These are phyloP conservation scores for Takifugu bimaculatus DNA, from an alignment of 2,113 vertebrate species.

Conservation along the genomic window DNA sequence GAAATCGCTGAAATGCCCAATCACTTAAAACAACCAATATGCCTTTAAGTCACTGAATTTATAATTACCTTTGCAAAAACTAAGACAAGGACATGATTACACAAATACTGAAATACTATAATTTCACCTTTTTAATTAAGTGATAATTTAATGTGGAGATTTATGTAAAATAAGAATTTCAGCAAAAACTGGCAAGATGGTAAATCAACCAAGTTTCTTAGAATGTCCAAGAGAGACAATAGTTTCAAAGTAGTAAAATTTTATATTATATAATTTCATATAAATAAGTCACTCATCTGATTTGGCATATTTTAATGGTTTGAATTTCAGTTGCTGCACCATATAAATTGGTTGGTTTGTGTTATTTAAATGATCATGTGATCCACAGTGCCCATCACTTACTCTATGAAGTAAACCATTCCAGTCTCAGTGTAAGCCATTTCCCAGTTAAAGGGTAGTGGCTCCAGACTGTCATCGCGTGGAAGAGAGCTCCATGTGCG, in stretches of 20 bases:
- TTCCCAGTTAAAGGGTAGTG: conserved; percentile 93
- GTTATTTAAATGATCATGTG: not conserved
- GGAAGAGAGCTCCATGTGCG: conserved; percentile 84
- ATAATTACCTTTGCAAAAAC: not conserved
- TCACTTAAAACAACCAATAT: no score
- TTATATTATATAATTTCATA: no score
- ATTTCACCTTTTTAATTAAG: not conserved
- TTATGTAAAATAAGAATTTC: not conserved
- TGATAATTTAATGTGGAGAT: not conserved
- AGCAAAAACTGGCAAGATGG: not conserved
- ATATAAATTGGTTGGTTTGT: not conserved
- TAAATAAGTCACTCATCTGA: no score
- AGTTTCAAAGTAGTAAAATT: no score
- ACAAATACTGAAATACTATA: not conserved
- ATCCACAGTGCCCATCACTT: conserved; percentile 63
- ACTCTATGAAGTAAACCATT: conserved; percentile 99
- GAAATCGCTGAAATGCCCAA: no score
- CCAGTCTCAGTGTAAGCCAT: conserved; percentile 97
- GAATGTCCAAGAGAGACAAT: no score
- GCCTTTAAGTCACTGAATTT: no score
- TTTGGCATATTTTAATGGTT: no score
- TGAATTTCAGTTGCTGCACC: not conserved
- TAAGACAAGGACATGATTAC: not conserved
- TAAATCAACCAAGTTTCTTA: no score
- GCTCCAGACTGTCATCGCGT: conserved; percentile 88